These are phyloP conservation scores for Oryzias sinensis DNA, from an alignment of 2,797 vertebrate species.

Conservation along the genomic window DNA sequence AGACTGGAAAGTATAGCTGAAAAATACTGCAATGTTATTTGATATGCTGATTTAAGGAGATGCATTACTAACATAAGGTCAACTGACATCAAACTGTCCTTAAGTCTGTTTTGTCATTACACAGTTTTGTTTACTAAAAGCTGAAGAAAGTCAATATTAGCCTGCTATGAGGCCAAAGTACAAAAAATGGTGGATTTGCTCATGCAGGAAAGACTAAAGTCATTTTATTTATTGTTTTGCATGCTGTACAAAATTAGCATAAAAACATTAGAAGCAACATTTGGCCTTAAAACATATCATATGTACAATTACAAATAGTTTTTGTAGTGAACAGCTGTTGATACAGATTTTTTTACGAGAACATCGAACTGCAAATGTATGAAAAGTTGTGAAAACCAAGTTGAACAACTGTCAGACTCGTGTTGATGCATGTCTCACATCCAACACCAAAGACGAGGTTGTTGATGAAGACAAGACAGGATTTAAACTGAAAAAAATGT, in stretches of 20 bases:
- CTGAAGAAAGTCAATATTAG: constrained; percentile 27
- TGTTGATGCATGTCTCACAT: too few relatives aligned
- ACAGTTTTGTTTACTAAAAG: constrained; percentile 34
- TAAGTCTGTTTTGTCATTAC: constrained; percentile 39
- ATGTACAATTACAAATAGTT: constrained; percentile 66
- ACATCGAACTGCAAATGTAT: constrained; percentile 34
- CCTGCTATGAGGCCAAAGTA: constrained; percentile 9
- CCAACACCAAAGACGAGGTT: too few relatives aligned
- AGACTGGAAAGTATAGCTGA: constrained; percentile 23
- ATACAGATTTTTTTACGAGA: constrained; percentile 22
- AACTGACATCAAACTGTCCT: constrained; percentile 40
- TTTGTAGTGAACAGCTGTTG: constrained; percentile 28
- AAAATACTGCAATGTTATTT: constrained; percentile 15
- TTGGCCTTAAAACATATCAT: constrained; percentile 52
- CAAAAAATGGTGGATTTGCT: constrained; percentile 33
- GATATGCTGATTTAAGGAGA: constrained; percentile 43
- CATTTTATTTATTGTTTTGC: constrained; percentile 68
- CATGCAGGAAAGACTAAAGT: constrained; percentile 62
- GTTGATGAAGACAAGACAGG: constrained; percentile 16
- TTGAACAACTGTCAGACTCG: too few relatives aligned
- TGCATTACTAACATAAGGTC: constrained; percentile 21
- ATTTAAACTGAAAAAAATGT: background rate
- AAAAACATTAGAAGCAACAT: constrained; percentile 72
- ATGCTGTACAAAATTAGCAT: constrained; percentile 82
- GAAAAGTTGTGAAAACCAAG: constrained; percentile 19